Conservation (phyloP, 1,140 invertebrate species). For the Brachionus angularis region DNA sequence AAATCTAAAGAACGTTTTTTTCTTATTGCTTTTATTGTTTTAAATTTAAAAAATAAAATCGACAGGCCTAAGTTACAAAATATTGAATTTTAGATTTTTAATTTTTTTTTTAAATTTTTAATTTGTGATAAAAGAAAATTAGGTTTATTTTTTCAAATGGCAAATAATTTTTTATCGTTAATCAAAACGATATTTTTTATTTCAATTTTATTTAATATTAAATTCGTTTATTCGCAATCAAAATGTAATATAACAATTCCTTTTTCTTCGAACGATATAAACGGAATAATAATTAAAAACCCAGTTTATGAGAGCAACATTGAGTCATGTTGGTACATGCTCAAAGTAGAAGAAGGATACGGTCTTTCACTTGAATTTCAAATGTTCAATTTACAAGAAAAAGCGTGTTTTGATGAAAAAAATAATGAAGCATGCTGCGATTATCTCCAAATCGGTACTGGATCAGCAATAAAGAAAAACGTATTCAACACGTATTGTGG, state of each 20-base stretch:
- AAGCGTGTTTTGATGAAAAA: conserved; percentile 21
- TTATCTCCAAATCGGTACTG: conserved; percentile 32
- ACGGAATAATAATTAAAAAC: conserved; percentile 19
- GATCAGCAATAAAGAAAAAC: neutral
- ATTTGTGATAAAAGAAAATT: too few relatives aligned
- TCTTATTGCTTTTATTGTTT: too few relatives aligned
- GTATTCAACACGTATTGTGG: neutral
- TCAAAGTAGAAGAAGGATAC: conserved; percentile 18
- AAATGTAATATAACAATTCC: conserved; percentile 24
- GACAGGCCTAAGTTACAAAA: too few relatives aligned
- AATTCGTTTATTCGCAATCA: neutral
- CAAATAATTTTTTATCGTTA: too few relatives aligned
- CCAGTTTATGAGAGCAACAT: neutral
- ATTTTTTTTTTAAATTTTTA: too few relatives aligned
- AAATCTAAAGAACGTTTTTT: too few relatives aligned
- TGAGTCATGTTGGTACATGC: conserved; percentile 12
- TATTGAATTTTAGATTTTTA: too few relatives aligned
- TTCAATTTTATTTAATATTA: neutral
- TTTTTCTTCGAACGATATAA: neutral
- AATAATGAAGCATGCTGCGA: conserved; percentile 16
- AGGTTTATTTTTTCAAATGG: too few relatives aligned
- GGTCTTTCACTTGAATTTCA: conserved; percentile 29
- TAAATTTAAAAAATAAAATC: too few relatives aligned
- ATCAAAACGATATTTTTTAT: too few relatives aligned
- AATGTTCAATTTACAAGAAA: conserved; percentile 6